Conservation (phyloP, 2,888 invertebrate genomes). For the Rhaphigaster nebulosa region DNA sequence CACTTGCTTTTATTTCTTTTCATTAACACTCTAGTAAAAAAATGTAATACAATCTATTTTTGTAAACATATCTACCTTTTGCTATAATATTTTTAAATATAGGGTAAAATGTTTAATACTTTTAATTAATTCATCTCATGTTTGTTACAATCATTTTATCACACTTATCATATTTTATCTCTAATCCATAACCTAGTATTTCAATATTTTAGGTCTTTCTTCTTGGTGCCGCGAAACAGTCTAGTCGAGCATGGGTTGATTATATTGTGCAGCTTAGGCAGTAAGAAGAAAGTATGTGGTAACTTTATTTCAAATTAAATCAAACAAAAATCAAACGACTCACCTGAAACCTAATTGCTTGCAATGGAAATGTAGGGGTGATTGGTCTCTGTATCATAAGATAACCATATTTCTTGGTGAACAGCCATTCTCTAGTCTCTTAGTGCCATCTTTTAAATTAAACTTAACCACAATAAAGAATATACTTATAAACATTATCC, state of each 20-base stretch:
- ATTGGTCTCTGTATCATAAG: constrained; percentile 56
- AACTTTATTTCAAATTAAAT: constrained; percentile 52
- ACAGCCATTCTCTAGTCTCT: constrained; percentile 58
- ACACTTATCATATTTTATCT: background rate
- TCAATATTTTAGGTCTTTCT: constrained; percentile 46
- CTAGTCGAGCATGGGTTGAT: constrained; percentile 46
- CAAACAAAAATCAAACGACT: constrained; percentile 46
- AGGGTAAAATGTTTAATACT: background rate
- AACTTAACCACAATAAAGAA: constrained; percentile 50
- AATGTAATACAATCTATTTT: background rate
- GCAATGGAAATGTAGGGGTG: constrained; percentile 57
- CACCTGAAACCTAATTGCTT: constrained; percentile 56
- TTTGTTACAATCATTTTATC: constrained; percentile 19
- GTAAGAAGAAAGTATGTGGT: constrained; percentile 52
- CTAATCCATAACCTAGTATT: constrained; percentile 12
- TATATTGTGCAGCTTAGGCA: background rate
- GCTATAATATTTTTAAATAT: background rate
- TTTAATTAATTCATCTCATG: background rate
- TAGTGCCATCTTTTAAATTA: constrained; percentile 54
- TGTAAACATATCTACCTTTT: background rate
- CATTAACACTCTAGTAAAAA: background rate
- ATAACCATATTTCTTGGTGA: constrained; percentile 57
- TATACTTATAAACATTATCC: background rate
- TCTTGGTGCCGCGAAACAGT: constrained; percentile 43
- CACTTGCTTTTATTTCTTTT: background rate